Base-by-base conservation (phyloP, 2,797 vertebrate species). In the Brachyalestes nurse region DNA sequence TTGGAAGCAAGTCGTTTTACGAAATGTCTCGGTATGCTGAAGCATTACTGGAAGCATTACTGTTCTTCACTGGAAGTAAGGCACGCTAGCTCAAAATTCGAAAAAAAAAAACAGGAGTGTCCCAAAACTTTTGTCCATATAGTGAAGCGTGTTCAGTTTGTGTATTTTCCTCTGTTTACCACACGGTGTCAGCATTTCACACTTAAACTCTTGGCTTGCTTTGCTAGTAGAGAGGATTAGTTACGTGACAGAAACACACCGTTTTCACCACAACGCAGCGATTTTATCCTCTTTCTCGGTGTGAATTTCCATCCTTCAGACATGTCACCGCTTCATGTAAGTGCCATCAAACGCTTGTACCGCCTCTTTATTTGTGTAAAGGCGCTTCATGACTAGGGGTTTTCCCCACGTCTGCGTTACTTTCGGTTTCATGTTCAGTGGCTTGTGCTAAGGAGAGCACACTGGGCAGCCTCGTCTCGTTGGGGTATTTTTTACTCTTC, bases 391-490 rank as follows among this genome's bases (percentile, higher is more conserved):
- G 6, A 4, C 0, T 0, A 19, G 38, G 72, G 74, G 13, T 42
- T 80, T 82, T 23, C 65, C 70, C 70, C 67, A 25, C 3, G 0
- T 17, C 5, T 5, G 4, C 0, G 6, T 13, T 53, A 72, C 81
- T 87, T 87, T 87, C 82, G 73, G 72, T 87, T 87, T 87, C 78
- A 57, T 12, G 2, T 45, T 57, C 5, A n/a, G 0, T 5, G 8
- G 0, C 0, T 1, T 7, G 4, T 6, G n/a, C 19, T 10, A 8
- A n/a, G 2, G 1, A 23, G 7, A 60, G 8, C 57, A 10, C 5
- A 1, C 19, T n/a, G n/a, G 23, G 5, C 58, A 34, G 61, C 61
- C 61, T 62, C 25, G 61, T 34, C 25, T 17, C 25, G 9, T 4
- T 25, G 34, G 60, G 25, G 5, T 25, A n/a, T 60, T 58, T 21